These are phyloP conservation scores for Nemopilema nomurai DNA, from an alignment of 30 jellyfish, hydroid and myxozoan species.

Conservation along the genomic window DNA sequence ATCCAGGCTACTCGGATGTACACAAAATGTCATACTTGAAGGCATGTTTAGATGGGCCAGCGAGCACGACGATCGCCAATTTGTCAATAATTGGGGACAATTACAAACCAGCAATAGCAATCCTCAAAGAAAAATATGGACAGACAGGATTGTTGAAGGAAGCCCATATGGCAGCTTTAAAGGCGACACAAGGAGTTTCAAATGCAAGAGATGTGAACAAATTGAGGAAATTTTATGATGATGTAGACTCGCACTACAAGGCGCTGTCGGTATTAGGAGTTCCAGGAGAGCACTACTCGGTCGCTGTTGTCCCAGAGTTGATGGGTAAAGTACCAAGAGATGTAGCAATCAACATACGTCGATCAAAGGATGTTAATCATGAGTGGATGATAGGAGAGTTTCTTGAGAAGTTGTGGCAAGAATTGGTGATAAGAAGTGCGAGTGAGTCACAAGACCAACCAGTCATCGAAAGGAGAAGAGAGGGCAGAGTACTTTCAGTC, in stretches of 20 bases:
- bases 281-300: slow-evolving; percentile 43
- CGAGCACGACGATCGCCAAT: slow-evolving; percentile 48
- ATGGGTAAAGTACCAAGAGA: slow-evolving; percentile 33
- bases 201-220: slow-evolving; percentile 33
- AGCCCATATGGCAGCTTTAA: slow-evolving; percentile 35
- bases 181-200: slow-evolving; percentile 15
- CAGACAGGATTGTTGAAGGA: slow-evolving; percentile 14
- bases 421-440: slow-evolving; percentile 26
- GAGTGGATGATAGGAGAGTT: neutral
- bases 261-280: slow-evolving; percentile 31
- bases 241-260: slow-evolving; percentile 28
- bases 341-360: slow-evolving; percentile 7
- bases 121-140: slow-evolving; percentile 21
- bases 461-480: slow-evolving; percentile 5
- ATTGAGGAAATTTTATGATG: slow-evolving; percentile 25
- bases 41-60: slow-evolving; percentile 50
- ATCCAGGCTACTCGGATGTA: slow-evolving; percentile 33
- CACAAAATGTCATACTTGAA: slow-evolving; percentile 52
- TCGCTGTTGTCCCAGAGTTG: slow-evolving; percentile 34
- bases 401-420: slow-evolving; percentile 27
- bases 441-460: slow-evolving; percentile 1
- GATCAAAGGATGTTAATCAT: neutral
- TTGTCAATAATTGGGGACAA: slow-evolving; percentile 18
- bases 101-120: slow-evolving; percentile 28
- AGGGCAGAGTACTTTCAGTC: slow-evolving; percentile 27